Evolutionary conservation across 2,113 vertebrate genomes (phyloP), one percentile per base, ranked within the genome.

Genomic region (Platycercus adscitus): DNA sequence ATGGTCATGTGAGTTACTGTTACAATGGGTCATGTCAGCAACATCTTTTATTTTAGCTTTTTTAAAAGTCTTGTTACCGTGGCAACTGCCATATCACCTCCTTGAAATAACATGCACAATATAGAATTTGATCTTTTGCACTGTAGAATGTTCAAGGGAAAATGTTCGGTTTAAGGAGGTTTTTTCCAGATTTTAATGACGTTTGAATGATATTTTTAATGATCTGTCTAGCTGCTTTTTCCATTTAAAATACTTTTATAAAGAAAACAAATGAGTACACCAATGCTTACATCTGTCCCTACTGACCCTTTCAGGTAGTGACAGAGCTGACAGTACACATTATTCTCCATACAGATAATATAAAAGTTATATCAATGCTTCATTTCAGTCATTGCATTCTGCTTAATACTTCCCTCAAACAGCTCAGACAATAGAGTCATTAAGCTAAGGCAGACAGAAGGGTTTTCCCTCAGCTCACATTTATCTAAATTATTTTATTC

Each of bases 61-160:
- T 63, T 3, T 15, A 82, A 94, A 86, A 92, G 23, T 41, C 49
- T 90, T 43, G 72, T 96, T 96, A 87, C 79, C 37, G 0, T 95
- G 68, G 81, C 29, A 96, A 95, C 78, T 79, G 44, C 73, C 68
- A 91, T 87, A 95, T 88, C 55, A 81, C 89, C 76, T 85, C 66
- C 81, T 95, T 93, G 73, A 91, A 93, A 91, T 75, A 69, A 95
- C 10, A 68, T 55, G 63, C 66, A 72, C 58, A 72, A 46, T 82
- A 83, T 43, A 58, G 47, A 95, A 78, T 88, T 91, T 79, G 76
- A 94, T 92, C 95, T 94, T 94, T 89, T 93, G 80, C 79, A 81
- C 76, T 82, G 61, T 89, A 53, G 26, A 81, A 77, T 69, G 50
- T 75, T 83, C 64, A 96, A 89, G 20, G 13, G 58, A 95, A 95